phyloP scores from a whole-genome alignment of 1,140 invertebrate genomes.

The Drosophila repleta region DNA sequence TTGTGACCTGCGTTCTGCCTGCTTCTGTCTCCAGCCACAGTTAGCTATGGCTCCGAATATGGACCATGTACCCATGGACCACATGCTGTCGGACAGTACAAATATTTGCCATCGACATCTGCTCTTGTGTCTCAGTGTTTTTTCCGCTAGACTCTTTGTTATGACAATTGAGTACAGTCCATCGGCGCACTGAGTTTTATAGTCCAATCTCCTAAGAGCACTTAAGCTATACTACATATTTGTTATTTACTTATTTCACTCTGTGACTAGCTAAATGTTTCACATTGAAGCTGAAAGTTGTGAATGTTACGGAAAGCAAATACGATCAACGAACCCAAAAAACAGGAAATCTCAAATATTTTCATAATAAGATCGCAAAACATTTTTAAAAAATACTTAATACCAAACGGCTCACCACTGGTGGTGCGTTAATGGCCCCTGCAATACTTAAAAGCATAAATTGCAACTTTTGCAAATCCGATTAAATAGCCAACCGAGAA shows the following conservation, averaged over 20 bases:
- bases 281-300: slow-evolving; percentile 33
- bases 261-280: slow-evolving; percentile 15
- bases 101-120: slow-evolving; percentile 70
- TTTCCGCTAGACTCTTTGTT: slow-evolving; percentile 39
- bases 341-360: slow-evolving; percentile 1
- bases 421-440: slow-evolving; percentile 13
- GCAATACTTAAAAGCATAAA: slow-evolving; percentile 61
- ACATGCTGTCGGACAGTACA: slow-evolving; percentile 68
- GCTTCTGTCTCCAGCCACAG: background rate
- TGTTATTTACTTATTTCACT: slow-evolving; percentile 1
- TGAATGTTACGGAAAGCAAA: slow-evolving; percentile 62
- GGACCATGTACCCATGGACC: slow-evolving; percentile 32
- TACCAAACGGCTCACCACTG: slow-evolving; percentile 53
- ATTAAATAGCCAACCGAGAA: slow-evolving; percentile 32
- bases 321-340: slow-evolving; percentile 64
- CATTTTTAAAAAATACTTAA: slow-evolving; percentile 20
- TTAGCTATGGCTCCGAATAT: background rate
- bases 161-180: slow-evolving; percentile 55
- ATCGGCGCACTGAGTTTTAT: slow-evolving; percentile 36
- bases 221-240: slow-evolving; percentile 26
- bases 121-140: slow-evolving; percentile 16
- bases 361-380: slow-evolving; percentile 13
- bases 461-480: slow-evolving; percentile 73
- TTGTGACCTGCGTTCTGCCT: slow-evolving; percentile 19
- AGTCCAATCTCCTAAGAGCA: slow-evolving; percentile 34